Evolutionary conservation across 1,140 invertebrate species (phyloP), one percentile per base, ranked within the genome.

Genomic region (Trypoxylus dichotomus): DNA sequence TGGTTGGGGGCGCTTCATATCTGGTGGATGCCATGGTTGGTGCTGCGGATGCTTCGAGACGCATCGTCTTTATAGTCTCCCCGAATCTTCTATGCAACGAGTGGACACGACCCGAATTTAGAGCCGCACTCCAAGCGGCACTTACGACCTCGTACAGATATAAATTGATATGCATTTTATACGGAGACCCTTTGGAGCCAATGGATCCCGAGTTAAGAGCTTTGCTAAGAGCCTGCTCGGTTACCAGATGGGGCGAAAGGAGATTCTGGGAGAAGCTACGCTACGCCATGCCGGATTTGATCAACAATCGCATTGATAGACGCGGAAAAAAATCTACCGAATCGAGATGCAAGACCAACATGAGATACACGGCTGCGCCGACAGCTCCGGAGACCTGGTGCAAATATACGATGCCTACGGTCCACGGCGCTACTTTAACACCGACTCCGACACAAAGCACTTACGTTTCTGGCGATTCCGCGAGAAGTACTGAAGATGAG

Each of bases 261-360:
- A 90, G 93, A 82, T 96, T 96, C 88, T 96, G 94, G 95, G 94
- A 96, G 83, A 96, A 96, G 87, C 88, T 97, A 80, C 91, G 93
- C 83, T 97, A 94, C 89, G 92, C 94, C 76, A 93, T 97, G 91
- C 95, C 95, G 24, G 94, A 96, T 85, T 88, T 89, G 3, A 81
- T 81, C 11, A 82, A 80, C 76, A 83, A 83, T 42, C 76, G 80
- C 32, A 72, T 81, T 8, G 75, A 79, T 29, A 79, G 83, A 41
- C 71, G 82, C 19, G 80, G 78, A 11, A 89, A 89, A 76, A 86
- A 85, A 77, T 82, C 58, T 25, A 76, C 58, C 80, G 89, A 80
- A 82, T 87, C 79, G 83, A 86, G 79, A 58, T 86, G 85, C 78
- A 86, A 86, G 77, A 78, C 80, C 3, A 84, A 72, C 71, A 78